phyloP scores from a whole-genome alignment of 2,113 vertebrate species.

The Merops nubicus region DNA sequence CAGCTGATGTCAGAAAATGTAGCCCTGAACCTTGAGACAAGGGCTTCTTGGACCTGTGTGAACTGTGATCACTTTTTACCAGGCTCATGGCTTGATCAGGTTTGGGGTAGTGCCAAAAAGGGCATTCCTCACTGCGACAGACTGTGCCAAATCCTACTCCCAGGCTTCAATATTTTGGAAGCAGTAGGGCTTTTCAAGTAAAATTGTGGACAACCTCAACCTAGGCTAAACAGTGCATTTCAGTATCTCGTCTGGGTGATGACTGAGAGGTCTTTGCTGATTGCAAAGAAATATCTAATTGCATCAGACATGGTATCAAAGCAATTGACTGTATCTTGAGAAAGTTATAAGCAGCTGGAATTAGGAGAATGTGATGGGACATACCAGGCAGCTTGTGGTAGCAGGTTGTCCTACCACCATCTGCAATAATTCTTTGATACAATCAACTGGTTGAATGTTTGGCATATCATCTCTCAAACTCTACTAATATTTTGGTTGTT shows the following conservation, averaged over 20 bases:
- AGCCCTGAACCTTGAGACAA: neutral
- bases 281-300: neutral
- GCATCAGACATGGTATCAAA: neutral
- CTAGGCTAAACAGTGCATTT: neutral
- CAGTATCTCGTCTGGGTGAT: neutral
- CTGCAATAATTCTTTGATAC: neutral
- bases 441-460: neutral
- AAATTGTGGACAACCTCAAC: neutral
- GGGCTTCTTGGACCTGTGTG: neutral
- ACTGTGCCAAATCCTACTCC: neutral
- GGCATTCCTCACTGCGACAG: neutral
- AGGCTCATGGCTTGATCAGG: neutral
- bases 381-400: neutral
- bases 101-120: neutral
- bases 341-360: neutral
- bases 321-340: neutral
- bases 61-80: neutral
- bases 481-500: neutral
- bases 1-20: neutral
- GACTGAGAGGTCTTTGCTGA: neutral
- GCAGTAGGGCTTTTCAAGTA: neutral
- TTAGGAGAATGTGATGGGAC: neutral
- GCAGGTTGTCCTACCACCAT: neutral
- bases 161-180: neutral
- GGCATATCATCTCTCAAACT: neutral